Percentiles rank a stretch among this genome's conserved stretches.
Evolutionary conservation across 2,113 vertebrate species (phyloP).

Genomic region (Zosterops hypoxanthus): DNA sequence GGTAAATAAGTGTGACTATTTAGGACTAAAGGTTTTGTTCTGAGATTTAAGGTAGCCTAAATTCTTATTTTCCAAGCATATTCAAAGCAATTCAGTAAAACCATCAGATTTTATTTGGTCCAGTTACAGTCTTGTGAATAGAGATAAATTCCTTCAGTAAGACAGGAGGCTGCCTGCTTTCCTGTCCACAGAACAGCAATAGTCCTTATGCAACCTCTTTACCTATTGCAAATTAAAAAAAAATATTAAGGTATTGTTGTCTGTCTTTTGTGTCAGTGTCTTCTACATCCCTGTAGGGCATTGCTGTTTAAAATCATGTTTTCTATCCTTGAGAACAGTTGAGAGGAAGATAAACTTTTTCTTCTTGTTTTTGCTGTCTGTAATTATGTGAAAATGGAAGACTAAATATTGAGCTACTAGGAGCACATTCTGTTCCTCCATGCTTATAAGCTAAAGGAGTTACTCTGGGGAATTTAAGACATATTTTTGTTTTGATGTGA

Average conservation of each 20-base stretch:
- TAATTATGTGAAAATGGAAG: background rate
- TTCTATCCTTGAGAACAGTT: background rate
- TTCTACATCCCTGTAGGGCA: constrained; percentile 45
- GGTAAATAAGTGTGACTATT: background rate
- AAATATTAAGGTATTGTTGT: background rate
- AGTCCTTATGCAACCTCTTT: background rate
- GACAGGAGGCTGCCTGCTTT: background rate
- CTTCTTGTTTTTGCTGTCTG: background rate
- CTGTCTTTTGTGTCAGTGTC: constrained; percentile 28
- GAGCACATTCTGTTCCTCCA: background rate
- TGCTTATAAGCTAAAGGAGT: background rate
- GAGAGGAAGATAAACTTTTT: background rate
- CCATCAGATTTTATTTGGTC: background rate
- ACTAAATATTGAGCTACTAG: background rate
- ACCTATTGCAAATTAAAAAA: background rate
- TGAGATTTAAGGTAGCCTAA: background rate
- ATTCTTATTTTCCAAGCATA: background rate
- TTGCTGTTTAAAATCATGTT: background rate
- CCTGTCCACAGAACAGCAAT: background rate
- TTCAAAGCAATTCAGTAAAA: background rate
- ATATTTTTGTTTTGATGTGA: background rate
- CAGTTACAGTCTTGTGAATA: background rate
- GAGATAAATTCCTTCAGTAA: background rate
- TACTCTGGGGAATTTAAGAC: background rate
- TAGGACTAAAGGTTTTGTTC: background rate